Evolutionary conservation across 2,888 invertebrate genomes (phyloP).

Genomic region (Synergus itoensis): DNA sequence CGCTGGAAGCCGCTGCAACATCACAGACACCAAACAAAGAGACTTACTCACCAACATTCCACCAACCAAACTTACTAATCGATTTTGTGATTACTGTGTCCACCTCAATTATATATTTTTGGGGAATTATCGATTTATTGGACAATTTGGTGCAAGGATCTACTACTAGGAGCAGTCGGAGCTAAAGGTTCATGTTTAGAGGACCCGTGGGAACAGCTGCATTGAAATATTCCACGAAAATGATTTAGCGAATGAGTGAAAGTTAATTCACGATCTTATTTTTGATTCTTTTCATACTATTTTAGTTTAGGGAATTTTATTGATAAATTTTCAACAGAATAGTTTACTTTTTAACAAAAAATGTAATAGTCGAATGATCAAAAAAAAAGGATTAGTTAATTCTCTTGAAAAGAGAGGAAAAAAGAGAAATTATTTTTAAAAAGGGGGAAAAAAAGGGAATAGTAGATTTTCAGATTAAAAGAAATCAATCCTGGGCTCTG

Average conservation of each 20-base stretch:
- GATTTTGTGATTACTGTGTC: constrained; percentile 57
- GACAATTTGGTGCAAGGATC: constrained; percentile 27
- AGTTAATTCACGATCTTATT: no score
- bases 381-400: no score
- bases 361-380: no score
- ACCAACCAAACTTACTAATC: constrained; percentile 74
- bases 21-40: constrained; percentile 78
- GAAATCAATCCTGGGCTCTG: neutral
- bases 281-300: no score
- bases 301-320: no score
- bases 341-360: no score
- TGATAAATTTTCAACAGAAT: no score
- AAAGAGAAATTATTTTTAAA: no score
- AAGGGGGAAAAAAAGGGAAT: no score
- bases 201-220: constrained; percentile 6
- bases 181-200: constrained; percentile 12
- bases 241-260: neutral
- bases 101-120: constrained; percentile 16
- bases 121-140: neutral
- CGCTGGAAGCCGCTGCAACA: constrained; percentile 94
- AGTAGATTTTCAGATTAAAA: no score
- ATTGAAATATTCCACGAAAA: constrained; percentile 38
- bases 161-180: constrained; percentile 29
- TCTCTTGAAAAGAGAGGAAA: no score
- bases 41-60: constrained; percentile 77